Conservation (phyloP, 30 jellyfish, hydroid and myxozoan genomes). For the Pelagia noctiluca region DNA sequence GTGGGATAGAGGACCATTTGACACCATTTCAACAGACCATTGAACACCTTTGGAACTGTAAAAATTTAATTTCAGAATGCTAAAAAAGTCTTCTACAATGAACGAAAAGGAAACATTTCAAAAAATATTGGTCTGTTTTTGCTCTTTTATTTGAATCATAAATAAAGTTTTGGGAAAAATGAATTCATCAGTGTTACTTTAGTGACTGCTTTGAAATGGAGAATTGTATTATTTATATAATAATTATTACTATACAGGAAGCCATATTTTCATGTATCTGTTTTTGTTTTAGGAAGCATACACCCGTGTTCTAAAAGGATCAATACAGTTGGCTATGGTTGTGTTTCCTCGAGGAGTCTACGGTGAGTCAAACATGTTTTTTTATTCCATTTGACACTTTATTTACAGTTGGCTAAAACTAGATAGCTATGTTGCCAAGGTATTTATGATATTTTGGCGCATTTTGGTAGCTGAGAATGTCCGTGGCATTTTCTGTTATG, state of each 20-base stretch:
- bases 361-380: constrained; percentile 44
- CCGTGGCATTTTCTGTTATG: too few species aligned
- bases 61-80: too few species aligned
- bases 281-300: constrained; percentile 73
- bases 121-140: too few species aligned
- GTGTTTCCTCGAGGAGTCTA: constrained; percentile 79
- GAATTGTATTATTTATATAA: not conserved
- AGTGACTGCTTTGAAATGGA: not conserved
- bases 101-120: too few species aligned
- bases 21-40: too few species aligned
- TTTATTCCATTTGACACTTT: not conserved
- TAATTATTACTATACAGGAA: not conserved
- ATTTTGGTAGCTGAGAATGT: too few species aligned
- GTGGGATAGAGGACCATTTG: too few species aligned
- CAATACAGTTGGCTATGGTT: constrained; percentile 72
- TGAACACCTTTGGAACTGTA: too few species aligned
- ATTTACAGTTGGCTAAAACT: too few species aligned
- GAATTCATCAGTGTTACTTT: not conserved
- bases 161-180: too few species aligned
- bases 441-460: not conserved
- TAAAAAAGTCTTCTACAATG: too few species aligned
- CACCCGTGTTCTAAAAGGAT: constrained; percentile 86
- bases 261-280: not conserved
- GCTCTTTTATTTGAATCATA: too few species aligned
- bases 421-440: not conserved